Conservation (phyloP, 2,113 vertebrate genomes). For the Semicossyphus pulcher region DNA sequence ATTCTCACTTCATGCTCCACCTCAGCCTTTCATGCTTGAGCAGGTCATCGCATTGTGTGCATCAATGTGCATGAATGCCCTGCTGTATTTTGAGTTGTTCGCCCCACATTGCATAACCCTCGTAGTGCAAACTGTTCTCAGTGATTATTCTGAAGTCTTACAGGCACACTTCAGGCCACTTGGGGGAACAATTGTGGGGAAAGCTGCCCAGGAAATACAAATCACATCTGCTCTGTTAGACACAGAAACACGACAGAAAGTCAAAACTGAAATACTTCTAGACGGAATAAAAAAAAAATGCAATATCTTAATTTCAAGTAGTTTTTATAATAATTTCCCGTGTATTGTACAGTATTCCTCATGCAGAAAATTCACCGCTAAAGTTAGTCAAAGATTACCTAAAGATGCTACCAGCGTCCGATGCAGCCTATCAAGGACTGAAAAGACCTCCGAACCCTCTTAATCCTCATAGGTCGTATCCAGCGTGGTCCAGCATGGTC, state of each 20-base stretch:
- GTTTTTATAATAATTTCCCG: no score
- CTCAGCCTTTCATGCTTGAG: slow-evolving; percentile 53
- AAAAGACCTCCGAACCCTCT: slow-evolving; percentile 31
- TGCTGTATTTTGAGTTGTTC: slow-evolving; percentile 68
- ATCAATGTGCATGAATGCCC: slow-evolving; percentile 67
- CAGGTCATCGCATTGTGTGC: slow-evolving; percentile 57
- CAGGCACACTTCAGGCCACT: slow-evolving; percentile 31
- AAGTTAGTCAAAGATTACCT: slow-evolving; percentile 66
- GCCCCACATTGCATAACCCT: slow-evolving; percentile 60
- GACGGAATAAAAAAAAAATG: no score
- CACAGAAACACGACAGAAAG: neutral
- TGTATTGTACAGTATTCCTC: neutral
- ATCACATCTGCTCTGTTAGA: slow-evolving; percentile 14
- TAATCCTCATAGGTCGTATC: slow-evolving; percentile 42
- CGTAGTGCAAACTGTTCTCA: slow-evolving; percentile 48
- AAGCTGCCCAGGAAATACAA: slow-evolving; percentile 15
- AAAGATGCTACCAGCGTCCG: slow-evolving; percentile 47
- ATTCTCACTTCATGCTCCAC: slow-evolving; percentile 29
- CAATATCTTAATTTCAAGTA: no score
- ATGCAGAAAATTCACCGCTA: slow-evolving; percentile 30
- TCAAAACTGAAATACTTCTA: no score
- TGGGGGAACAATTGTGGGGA: slow-evolving; percentile 31
- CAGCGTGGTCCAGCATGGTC: slow-evolving; percentile 43
- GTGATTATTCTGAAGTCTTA: slow-evolving; percentile 19
- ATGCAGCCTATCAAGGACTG: slow-evolving; percentile 35